phyloP scores from a whole-genome alignment of 2,888 invertebrate species.

The Lepas anatifera region DNA sequence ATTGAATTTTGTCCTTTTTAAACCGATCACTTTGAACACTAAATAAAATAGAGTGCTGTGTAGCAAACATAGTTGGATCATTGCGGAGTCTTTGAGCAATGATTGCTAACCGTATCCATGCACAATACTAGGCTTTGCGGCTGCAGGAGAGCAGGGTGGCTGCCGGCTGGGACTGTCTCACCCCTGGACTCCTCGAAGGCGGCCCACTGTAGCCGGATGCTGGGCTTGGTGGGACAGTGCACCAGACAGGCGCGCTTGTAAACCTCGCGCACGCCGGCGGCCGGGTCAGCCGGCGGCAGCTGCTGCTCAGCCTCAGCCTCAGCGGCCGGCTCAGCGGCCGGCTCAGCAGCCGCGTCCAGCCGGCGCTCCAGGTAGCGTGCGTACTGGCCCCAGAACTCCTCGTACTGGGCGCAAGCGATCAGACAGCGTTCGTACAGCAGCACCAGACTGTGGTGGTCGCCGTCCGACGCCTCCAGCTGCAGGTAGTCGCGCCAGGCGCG shows the following conservation, averaged over 20 bases:
- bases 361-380: conserved; percentile 29
- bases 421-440: conserved; percentile 44
- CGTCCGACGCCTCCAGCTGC: conserved; percentile 38
- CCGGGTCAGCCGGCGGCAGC: not conserved
- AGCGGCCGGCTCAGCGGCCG: not conserved
- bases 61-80: too few relatives aligned
- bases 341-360: conserved; percentile 12
- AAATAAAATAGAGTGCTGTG: too few relatives aligned
- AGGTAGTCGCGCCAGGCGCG: conserved; percentile 44
- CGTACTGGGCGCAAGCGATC: conserved; percentile 45
- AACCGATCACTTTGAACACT: too few relatives aligned
- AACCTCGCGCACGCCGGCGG: conserved; percentile 34
- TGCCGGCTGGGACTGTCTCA: too few relatives aligned
- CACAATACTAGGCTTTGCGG: too few relatives aligned
- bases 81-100: too few relatives aligned
- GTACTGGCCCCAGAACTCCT: conserved; percentile 41
- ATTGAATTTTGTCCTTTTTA: too few relatives aligned
- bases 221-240: conserved; percentile 42
- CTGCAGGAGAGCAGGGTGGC: too few relatives aligned
- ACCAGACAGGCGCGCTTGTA: conserved; percentile 41
- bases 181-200: conserved; percentile 44
- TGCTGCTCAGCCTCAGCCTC: not conserved
- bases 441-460: conserved; percentile 34
- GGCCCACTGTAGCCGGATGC: conserved; percentile 42
- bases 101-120: too few relatives aligned